phyloP scores from a whole-genome alignment of 2,888 invertebrate species.

The Lydus trimaculatus region DNA sequence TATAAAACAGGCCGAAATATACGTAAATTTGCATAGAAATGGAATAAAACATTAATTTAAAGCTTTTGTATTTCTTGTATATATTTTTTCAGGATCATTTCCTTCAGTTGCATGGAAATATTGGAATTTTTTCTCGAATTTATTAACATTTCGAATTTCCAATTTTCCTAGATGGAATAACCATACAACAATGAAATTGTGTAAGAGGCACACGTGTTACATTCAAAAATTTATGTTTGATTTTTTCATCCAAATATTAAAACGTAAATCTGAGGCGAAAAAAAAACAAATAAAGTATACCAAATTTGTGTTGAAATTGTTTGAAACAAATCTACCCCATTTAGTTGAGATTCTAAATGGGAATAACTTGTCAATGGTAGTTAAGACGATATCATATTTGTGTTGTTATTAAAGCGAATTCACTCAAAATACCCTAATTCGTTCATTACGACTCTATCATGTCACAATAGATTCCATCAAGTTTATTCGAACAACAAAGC shows the following conservation, averaged over 20 bases:
- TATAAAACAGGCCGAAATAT: slow-evolving; percentile 10
- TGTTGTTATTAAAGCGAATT: not conserved
- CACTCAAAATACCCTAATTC: not conserved
- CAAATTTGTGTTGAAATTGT: too few relatives aligned
- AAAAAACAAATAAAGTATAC: too few relatives aligned
- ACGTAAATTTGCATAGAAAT: slow-evolving; percentile 20
- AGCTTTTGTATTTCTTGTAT: not conserved
- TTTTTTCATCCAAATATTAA: too few relatives aligned
- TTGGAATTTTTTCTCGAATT: not conserved
- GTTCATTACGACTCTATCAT: not conserved
- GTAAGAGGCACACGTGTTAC: not conserved
- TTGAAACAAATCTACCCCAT: too few relatives aligned
- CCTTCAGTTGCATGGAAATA: not conserved
- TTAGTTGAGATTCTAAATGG: too few relatives aligned
- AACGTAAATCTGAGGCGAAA: too few relatives aligned
- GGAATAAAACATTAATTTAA: slow-evolving; percentile 20
- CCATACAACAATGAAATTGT: not conserved
- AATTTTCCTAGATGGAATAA: not conserved
- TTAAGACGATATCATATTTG: not conserved
- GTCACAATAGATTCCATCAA: not conserved
- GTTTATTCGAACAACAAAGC: not conserved
- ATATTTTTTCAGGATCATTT: not conserved
- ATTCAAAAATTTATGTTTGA: not conserved
- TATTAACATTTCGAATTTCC: not conserved
- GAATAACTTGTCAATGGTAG: not conserved